phyloP scores from a whole-genome alignment of 1,140 invertebrate genomes.

The Zaprionus taronus region DNA sequence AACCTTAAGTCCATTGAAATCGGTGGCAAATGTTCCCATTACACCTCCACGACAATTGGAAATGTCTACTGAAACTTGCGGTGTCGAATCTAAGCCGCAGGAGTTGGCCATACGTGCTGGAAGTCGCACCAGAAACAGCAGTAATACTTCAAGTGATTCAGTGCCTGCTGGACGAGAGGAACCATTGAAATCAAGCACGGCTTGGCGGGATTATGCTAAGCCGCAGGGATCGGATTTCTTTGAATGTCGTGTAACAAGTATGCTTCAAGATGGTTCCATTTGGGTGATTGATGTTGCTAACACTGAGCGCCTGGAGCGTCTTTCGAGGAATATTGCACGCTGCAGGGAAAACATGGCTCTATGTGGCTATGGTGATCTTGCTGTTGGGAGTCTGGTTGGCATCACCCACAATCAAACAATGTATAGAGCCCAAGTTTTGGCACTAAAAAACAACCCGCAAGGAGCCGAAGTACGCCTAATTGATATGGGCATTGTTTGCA shows the following conservation, averaged over 20 bases:
- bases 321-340: slow-evolving; percentile 24
- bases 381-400: slow-evolving; percentile 35
- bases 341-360: not conserved
- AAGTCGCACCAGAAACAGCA: not conserved
- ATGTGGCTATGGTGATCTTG: slow-evolving; percentile 18
- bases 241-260: slow-evolving; percentile 46
- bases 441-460: not conserved
- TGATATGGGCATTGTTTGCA: slow-evolving; percentile 35
- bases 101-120: not conserved
- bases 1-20: not conserved
- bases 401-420: not conserved
- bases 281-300: slow-evolving; percentile 47
- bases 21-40: not conserved
- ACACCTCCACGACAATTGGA: not conserved
- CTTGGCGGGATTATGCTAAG: slow-evolving; percentile 36
- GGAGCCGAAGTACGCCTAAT: slow-evolving; percentile 40
- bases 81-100: not conserved
- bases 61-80: not conserved
- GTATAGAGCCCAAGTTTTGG: slow-evolving; percentile 11
- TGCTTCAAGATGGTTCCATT: slow-evolving; percentile 45
- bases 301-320: slow-evolving; percentile 31
- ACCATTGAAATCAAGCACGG: not conserved
- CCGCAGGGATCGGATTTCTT: slow-evolving; percentile 38
- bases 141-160: not conserved
- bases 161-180: not conserved